phyloP scores from a whole-genome alignment of 2,888 invertebrate species.

The Tinea trinotella region DNA sequence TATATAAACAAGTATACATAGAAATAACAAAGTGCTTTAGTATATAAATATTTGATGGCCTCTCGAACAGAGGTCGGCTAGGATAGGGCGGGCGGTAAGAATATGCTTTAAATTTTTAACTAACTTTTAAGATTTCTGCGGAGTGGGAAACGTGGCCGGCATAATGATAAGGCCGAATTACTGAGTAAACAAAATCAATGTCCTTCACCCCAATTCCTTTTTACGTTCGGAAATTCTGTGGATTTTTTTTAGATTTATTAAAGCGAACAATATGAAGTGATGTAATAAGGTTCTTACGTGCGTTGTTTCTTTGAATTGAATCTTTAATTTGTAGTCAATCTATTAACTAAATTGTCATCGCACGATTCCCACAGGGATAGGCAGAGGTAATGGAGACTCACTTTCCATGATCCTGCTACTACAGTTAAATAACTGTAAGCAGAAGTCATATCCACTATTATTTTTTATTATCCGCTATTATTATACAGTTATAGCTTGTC shows the following conservation, averaged over 20 bases:
- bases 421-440: too few species aligned
- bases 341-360: too few species aligned
- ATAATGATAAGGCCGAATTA: neutral
- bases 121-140: slow-evolving; percentile 4
- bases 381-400: too few species aligned
- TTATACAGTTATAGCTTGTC: too few species aligned
- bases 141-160: neutral
- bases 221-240: neutral
- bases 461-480: too few species aligned
- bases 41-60: neutral
- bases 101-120: neutral
- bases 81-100: neutral
- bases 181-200: slow-evolving; percentile 5
- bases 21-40: neutral
- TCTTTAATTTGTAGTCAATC: too few species aligned
- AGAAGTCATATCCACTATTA: too few species aligned
- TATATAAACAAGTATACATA: too few species aligned
- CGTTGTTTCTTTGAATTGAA: too few species aligned
- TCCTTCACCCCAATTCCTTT: slow-evolving; percentile 4
- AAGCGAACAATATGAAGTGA: neutral
- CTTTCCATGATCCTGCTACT: too few species aligned
- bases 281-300: too few species aligned
- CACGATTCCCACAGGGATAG: too few species aligned
- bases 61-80: neutral
- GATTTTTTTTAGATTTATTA: neutral